Evolutionary conservation across 2,888 invertebrate genomes (phyloP).

Genomic region (Deilephila porcellus): DNA sequence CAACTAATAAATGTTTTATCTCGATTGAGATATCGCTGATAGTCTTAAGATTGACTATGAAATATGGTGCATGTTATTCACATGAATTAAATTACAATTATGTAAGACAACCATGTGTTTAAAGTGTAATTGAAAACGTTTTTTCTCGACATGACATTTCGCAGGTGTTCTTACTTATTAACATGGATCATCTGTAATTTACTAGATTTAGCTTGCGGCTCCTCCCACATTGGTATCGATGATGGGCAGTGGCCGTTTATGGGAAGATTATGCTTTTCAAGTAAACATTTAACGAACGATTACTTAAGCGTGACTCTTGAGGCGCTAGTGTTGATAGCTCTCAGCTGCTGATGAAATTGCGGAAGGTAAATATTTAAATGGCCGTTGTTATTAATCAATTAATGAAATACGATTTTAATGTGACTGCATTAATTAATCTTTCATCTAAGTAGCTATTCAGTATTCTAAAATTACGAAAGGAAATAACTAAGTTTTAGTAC

Average conservation of each 20-base stretch:
- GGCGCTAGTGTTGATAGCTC: neutral
- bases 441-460: no score
- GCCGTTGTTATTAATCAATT: neutral
- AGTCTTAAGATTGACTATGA: constrained; percentile 15
- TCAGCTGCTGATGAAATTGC: neutral
- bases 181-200: constrained; percentile 17
- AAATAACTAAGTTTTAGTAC: neutral
- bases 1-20: constrained; percentile 3
- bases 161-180: constrained; percentile 1
- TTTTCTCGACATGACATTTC: constrained; percentile 10
- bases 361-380: neutral
- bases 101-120: constrained; percentile 10
- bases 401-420: no score
- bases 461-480: neutral
- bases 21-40: constrained; percentile 19
- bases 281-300: constrained; percentile 4
- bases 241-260: constrained; percentile 15
- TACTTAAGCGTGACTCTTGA: constrained; percentile 2
- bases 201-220: constrained; percentile 20
- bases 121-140: constrained; percentile 16
- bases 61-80: neutral
- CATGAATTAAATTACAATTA: constrained; percentile 21
- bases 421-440: no score
- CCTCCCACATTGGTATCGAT: neutral
- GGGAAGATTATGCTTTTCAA: constrained; percentile 16